phyloP scores from a whole-genome alignment of 2,888 invertebrate species.

The Eueremaeus valkanovi region DNA sequence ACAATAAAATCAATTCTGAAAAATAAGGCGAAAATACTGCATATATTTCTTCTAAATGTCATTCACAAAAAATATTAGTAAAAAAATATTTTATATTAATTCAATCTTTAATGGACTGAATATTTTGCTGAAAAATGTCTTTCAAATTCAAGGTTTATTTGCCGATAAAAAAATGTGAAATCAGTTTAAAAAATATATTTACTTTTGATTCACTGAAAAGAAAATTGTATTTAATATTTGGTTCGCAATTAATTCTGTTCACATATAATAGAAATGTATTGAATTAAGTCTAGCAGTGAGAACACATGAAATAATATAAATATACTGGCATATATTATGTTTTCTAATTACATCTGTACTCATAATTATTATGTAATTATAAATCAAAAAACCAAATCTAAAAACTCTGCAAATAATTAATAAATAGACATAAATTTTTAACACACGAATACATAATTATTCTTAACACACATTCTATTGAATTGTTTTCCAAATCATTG shows the following conservation, averaged over 20 bases:
- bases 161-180: too few species aligned
- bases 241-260: slow-evolving; percentile 25
- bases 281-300: neutral
- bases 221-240: neutral
- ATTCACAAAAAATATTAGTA: too few species aligned
- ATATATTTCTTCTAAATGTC: too few species aligned
- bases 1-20: neutral
- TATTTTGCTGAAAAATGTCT: too few species aligned
- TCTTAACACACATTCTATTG: neutral
- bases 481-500: too few species aligned
- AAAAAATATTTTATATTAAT: too few species aligned
- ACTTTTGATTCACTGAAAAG: too few species aligned
- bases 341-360: neutral
- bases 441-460: neutral
- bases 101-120: too few species aligned
- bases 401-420: slow-evolving; percentile 6
- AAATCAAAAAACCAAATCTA: slow-evolving; percentile 4
- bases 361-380: slow-evolving; percentile 4
- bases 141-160: too few species aligned
- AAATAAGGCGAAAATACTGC: too few species aligned
- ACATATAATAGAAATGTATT: neutral
- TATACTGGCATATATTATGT: too few species aligned
- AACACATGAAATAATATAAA: neutral
- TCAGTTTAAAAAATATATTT: too few species aligned
- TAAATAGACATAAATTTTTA: neutral